These are phyloP conservation scores for Deilephila porcellus DNA, from an alignment of 2,888 invertebrate species.

Conservation along the genomic window DNA sequence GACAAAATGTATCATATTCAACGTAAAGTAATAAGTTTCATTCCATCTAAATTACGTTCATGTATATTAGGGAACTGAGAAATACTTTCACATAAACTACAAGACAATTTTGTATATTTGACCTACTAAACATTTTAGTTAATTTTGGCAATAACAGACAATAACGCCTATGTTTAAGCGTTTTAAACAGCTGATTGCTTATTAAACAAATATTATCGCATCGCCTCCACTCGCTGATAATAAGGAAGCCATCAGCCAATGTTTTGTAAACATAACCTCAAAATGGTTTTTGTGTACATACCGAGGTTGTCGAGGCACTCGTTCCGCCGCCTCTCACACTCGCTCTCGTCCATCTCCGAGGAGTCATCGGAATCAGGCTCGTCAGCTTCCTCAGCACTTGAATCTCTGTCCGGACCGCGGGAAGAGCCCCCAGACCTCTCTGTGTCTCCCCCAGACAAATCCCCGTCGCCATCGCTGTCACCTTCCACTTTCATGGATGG, in stretches of 20 bases:
- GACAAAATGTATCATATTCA: too few species aligned
- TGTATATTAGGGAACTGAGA: not conserved
- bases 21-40: too few species aligned
- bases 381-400: conserved; percentile 91
- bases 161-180: not conserved
- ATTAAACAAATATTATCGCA: conserved; percentile 2
- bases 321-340: conserved; percentile 92
- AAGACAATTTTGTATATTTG: not conserved
- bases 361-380: conserved; percentile 94
- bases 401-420: conserved; percentile 87
- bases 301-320: conserved; percentile 94
- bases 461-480: conserved; percentile 86
- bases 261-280: conserved; percentile 84
- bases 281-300: conserved; percentile 48
- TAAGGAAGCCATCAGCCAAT: conserved; percentile 34
- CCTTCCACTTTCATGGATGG: conserved; percentile 88
- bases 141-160: not conserved
- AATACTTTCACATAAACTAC: not conserved
- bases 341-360: conserved; percentile 96
- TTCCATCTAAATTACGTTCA: not conserved
- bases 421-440: conserved; percentile 88
- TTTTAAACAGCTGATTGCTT: not conserved
- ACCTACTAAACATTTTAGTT: not conserved
- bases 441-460: conserved; percentile 88
- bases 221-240: conserved; percentile 11